Conservation (phyloP, 2,797 vertebrate genomes). For the Hapalemur alaotrensis region DNA sequence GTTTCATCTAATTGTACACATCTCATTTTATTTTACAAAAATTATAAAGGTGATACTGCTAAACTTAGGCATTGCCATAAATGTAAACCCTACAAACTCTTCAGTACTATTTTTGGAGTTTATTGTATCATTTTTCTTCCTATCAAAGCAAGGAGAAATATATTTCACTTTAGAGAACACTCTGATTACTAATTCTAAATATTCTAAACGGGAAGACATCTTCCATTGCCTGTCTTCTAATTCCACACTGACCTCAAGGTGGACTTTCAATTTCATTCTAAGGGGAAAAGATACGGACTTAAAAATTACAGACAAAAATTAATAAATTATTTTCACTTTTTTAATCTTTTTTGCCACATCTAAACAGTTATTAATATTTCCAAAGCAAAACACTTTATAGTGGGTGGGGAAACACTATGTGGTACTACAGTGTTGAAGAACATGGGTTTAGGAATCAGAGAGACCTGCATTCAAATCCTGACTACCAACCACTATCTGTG, state of each 20-base stretch:
- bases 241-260: background rate
- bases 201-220: background rate
- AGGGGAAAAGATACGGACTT: background rate
- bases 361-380: background rate
- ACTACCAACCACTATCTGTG: background rate
- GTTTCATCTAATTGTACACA: background rate
- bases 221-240: background rate
- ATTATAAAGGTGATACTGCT: background rate
- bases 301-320: background rate
- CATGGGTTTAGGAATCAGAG: background rate
- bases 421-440: no score
- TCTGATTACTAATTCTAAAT: background rate
- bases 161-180: background rate
- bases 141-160: background rate
- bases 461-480: background rate
- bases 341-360: background rate
- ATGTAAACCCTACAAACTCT: background rate
- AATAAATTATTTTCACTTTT: background rate
- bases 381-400: background rate
- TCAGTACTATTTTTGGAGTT: background rate
- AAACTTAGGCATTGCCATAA: background rate
- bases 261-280: background rate
- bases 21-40: background rate
- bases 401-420: background rate
- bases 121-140: background rate